Base-by-base conservation (phyloP, 2,113 vertebrate species). In the Cepphus grylle region DNA sequence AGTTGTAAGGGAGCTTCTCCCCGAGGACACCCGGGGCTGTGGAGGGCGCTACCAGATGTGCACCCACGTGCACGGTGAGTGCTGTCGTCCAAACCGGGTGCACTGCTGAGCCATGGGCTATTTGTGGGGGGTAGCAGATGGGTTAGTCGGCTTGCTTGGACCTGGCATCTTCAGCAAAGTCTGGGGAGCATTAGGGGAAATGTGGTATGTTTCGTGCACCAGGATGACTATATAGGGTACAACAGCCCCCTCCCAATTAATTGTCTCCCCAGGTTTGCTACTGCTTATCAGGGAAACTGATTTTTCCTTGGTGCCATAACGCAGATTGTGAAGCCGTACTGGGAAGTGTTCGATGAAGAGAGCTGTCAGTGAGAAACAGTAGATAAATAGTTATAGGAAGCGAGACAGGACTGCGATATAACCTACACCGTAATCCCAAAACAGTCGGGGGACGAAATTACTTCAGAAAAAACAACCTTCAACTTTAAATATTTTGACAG, bases 21-120 rank as follows among this genome's bases (percentile, higher is more conserved):
- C 12, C 0, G 0, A 45, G 71, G 32, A 40, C 19, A 30, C 15
- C 15, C 1, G 2, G 38, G 29, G 29, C 40, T 56, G 8, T 15
- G 26, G n/a, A 73, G 26, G 32, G 26, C 81, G 63, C 59, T 91
- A 50, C 22, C 58, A 86, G 58, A 23, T 7, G 4, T 2, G 23
- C 22, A 58, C 40, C 42, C 40, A 38, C 5, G 7, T 8, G 40
- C 49, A 73, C 86, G 65, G 38, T 0, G 0, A 66, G 26, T 6
- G 5, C 66, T 16, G 0, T 1, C 55, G 10, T 6, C 65, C 61
- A 53, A 42, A 83, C 38, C 0, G 4, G 22, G 25, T 58, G 18
- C 8, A 5, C 23, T 74, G 29, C 62, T 69, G 40, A 78, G 29
- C n/a, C 0, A 0, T 0, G 1, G 30, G 12, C 52, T 55, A 29